Conservation (phyloP, 2,888 invertebrate species). For the Drosophila paracracens region DNA sequence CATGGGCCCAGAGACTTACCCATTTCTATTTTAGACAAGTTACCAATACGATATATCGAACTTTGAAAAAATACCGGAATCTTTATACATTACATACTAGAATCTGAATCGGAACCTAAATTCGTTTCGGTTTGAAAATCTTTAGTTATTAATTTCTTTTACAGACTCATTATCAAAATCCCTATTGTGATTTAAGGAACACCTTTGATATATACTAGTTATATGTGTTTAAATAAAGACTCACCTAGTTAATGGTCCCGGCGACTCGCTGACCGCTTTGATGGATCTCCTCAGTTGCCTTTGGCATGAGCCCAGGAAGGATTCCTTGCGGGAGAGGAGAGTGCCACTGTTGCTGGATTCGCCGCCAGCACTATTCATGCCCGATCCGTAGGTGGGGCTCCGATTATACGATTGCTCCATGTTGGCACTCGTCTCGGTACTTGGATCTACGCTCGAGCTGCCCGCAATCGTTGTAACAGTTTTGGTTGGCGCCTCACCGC, state of each 20-base stretch:
- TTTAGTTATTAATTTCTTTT: background rate
- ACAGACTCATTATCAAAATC: background rate
- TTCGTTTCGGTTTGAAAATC: background rate
- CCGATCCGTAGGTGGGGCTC: constrained; percentile 67
- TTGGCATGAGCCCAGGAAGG: constrained; percentile 84
- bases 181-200: background rate
- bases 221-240: constrained; percentile 25
- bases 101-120: background rate
- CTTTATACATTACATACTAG: background rate
- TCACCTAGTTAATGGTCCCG: constrained; percentile 84
- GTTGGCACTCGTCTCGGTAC: constrained; percentile 11
- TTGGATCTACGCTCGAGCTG: constrained; percentile 14
- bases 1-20: background rate
- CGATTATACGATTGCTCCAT: constrained; percentile 68
- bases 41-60: too few species aligned
- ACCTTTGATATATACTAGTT: background rate
- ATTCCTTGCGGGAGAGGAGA: constrained; percentile 82
- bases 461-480: background rate
- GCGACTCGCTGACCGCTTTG: constrained; percentile 85
- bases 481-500: background rate
- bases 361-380: constrained; percentile 65
- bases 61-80: background rate
- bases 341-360: constrained; percentile 71
- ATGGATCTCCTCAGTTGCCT: constrained; percentile 84
- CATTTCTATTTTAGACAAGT: background rate